These are phyloP conservation scores for Sapajus apella DNA, from an alignment of 2,113 vertebrate species.

Conservation along the genomic window DNA sequence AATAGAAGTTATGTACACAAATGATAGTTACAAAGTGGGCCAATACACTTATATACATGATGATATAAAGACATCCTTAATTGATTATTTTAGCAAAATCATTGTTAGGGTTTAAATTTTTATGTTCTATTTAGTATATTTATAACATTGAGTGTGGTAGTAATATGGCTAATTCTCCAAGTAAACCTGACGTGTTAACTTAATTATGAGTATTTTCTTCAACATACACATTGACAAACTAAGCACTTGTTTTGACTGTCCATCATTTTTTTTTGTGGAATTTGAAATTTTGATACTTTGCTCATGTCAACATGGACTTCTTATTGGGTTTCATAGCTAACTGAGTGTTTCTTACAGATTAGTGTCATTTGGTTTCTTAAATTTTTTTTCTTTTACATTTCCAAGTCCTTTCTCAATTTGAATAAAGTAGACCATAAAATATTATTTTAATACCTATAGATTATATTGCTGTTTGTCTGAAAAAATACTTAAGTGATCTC, in stretches of 20 bases:
- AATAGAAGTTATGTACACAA: neutral
- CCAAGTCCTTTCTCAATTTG: neutral
- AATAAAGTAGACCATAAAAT: neutral
- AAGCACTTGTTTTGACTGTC: neutral
- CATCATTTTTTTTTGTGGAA: slow-evolving; percentile 1
- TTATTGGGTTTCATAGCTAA: neutral
- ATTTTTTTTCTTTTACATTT: neutral
- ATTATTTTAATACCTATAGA: slow-evolving; percentile 15
- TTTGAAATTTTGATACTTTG: slow-evolving; percentile 27
- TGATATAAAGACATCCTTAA: neutral
- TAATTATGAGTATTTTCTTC: slow-evolving; percentile 1
- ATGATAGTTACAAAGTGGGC: neutral
- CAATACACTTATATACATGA: neutral
- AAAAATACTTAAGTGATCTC: neutral
- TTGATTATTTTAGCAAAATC: neutral
- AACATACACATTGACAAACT: neutral
- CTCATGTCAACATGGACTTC: neutral
- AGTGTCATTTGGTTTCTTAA: neutral
- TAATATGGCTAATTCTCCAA: neutral
- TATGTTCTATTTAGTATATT: neutral
- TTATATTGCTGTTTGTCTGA: neutral
- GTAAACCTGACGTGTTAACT: slow-evolving; percentile 21
- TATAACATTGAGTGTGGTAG: neutral
- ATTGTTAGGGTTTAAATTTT: neutral
- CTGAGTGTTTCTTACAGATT: neutral